Conservation (phyloP, 2,888 invertebrate species). For the Tipula confusa region DNA sequence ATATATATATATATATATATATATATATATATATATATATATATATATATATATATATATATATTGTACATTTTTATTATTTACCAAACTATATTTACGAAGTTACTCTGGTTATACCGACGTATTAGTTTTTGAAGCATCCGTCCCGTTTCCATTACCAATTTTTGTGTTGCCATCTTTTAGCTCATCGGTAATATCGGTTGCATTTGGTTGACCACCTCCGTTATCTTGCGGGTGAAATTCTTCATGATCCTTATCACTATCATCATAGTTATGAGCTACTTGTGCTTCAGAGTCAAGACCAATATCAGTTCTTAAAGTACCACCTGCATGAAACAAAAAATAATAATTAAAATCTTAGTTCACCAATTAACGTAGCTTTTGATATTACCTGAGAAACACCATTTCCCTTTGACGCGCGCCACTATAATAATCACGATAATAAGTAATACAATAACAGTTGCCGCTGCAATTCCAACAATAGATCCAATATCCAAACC, state of each 20-base stretch:
- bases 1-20: too few species aligned
- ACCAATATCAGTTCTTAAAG: conserved; percentile 56
- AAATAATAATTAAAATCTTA: too few species aligned
- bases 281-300: conserved; percentile 61
- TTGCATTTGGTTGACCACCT: conserved; percentile 48
- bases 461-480: conserved; percentile 67
- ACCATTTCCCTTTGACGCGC: conserved; percentile 77
- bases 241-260: conserved; percentile 49
- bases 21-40: too few species aligned
- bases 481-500: conserved; percentile 71
- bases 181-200: conserved; percentile 47
- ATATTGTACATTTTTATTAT: too few species aligned
- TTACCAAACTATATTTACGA: too few species aligned
- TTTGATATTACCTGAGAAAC: conserved; percentile 68
- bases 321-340: conserved; percentile 59
- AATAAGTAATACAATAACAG: conserved; percentile 64
- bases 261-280: conserved; percentile 55
- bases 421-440: conserved; percentile 58
- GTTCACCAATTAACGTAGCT: too few species aligned
- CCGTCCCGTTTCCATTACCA: conserved; percentile 42
- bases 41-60: too few species aligned
- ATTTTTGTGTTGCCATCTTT: conserved; percentile 48
- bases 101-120: conserved; percentile 44
- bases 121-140: conserved; percentile 47
- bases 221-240: conserved; percentile 39